A percentile compares a stretch with the other conserved stretches of the same genome.
Evolutionary conservation across 2,113 vertebrate species (phyloP).

Genomic region (Antigone vipio): DNA sequence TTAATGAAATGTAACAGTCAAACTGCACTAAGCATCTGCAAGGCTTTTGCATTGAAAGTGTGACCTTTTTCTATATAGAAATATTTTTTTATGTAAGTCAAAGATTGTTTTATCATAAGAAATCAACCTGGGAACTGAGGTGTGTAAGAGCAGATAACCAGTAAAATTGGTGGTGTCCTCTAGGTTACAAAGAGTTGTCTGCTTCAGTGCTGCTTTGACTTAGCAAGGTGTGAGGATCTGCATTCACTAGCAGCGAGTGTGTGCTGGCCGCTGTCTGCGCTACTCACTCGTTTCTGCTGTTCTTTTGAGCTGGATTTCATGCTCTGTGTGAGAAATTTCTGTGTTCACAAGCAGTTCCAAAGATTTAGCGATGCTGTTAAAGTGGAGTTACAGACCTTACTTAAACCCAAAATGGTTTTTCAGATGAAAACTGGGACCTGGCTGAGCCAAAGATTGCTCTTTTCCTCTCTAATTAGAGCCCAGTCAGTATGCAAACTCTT

Average conservation of each 20-base stretch:
- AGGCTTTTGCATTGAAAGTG: neutral
- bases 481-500: neutral
- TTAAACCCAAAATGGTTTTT: neutral
- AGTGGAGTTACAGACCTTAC: neutral
- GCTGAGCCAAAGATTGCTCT: neutral
- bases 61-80: neutral
- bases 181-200: neutral
- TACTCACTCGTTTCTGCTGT: neutral
- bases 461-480: neutral
- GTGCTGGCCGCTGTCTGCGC: accelerated
- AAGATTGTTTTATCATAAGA: neutral
- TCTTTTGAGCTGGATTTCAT: neutral
- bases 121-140: neutral
- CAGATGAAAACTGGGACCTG: neutral
- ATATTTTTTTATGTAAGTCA: neutral
- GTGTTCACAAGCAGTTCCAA: neutral
- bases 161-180: neutral
- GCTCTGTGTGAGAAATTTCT: neutral
- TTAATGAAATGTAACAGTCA: neutral
- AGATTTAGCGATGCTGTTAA: neutral
- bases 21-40: neutral
- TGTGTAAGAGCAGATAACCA: neutral
- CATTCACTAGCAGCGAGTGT: accelerated
- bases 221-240: neutral
- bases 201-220: neutral